Percentiles rank a stretch among this genome's conserved stretches.
Evolutionary conservation across 2,113 vertebrate genomes (phyloP).

Genomic region (Tachuris rubrigastra): DNA sequence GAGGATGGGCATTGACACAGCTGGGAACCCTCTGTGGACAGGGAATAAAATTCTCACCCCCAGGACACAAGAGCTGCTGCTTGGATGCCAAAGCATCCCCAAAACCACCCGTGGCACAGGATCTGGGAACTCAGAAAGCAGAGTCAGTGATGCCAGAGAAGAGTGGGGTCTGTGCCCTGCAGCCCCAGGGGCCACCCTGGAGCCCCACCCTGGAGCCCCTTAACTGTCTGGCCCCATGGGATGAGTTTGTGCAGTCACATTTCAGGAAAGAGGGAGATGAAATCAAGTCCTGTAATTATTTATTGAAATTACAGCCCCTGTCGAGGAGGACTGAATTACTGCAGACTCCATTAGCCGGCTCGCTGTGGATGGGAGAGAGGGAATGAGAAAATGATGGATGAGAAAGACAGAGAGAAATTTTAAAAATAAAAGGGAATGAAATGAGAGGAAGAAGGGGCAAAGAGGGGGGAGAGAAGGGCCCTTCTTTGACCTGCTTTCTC

Average conservation of each 20-base stretch:
- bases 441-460: neutral
- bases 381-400: constrained; percentile 76
- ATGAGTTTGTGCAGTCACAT: neutral
- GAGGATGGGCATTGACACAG: neutral
- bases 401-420: constrained; percentile 45
- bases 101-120: neutral
- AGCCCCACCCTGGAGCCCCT: neutral
- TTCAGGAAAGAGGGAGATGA: constrained; percentile 40
- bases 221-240: neutral
- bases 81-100: neutral
- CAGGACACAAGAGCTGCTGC: neutral
- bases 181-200: neutral
- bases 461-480: neutral
- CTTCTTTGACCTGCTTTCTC: neutral
- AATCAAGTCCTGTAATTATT: constrained; percentile 65
- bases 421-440: constrained; percentile 41
- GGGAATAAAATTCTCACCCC: neutral
- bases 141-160: neutral
- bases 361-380: constrained; percentile 54
- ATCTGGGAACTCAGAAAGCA: no score
- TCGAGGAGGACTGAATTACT: constrained; percentile 68
- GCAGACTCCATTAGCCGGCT: constrained; percentile 73
- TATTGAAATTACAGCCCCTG: constrained; percentile 69
- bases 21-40: fast-evolving
- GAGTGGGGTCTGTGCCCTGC: neutral